phyloP scores from a whole-genome alignment of 1,140 invertebrate genomes.

The Theocolax elegans region DNA sequence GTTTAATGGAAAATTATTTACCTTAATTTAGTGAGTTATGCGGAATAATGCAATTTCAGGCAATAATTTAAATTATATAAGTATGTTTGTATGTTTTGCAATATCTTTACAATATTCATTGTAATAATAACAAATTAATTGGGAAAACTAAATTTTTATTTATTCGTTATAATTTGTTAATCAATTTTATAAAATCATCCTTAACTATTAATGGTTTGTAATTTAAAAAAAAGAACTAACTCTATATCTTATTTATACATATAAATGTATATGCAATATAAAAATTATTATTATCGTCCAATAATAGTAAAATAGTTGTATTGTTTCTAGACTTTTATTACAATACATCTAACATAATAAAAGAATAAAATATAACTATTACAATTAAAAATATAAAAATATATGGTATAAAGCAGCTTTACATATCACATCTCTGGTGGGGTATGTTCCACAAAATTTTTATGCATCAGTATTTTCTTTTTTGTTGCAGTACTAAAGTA shows the following conservation, averaged over 20 bases:
- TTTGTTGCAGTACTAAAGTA: conserved; percentile 29
- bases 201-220: conserved; percentile 11
- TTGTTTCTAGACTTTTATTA: conserved; percentile 56
- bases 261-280: conserved; percentile 24
- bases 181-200: conserved; percentile 3
- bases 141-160: not conserved
- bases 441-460: conserved; percentile 43
- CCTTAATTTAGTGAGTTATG: too few species aligned
- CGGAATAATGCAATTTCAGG: not conserved
- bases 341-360: conserved; percentile 58
- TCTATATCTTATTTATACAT: too few species aligned
- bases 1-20: too few species aligned
- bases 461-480: conserved; percentile 21
- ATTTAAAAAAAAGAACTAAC: not conserved
- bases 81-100: not conserved
- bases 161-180: not conserved
- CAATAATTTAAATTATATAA: not conserved
- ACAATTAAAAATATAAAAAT: conserved; percentile 52
- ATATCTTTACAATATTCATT: not conserved
- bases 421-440: conserved; percentile 66
- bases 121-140: not conserved
- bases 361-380: conserved; percentile 60
- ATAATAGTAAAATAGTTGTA: conserved; percentile 47
- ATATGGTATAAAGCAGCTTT: conserved; percentile 65
- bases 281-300: conserved; percentile 18